phyloP scores from a whole-genome alignment of 2,797 vertebrate species.

The Hydrocynus forskahlii region DNA sequence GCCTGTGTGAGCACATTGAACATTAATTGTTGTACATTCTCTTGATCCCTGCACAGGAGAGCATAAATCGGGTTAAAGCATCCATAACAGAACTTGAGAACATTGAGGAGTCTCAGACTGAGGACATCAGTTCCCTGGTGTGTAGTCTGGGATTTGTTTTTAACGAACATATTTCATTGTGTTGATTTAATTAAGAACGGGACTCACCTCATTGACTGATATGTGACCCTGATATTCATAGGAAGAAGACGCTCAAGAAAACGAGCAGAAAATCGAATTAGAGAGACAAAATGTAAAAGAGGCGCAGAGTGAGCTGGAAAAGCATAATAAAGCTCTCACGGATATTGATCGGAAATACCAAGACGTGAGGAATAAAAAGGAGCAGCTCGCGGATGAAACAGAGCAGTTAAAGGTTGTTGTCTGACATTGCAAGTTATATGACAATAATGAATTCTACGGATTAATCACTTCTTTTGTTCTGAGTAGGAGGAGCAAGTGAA shows the following conservation, averaged over 20 bases:
- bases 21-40: slow-evolving; percentile 3
- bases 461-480: slow-evolving; percentile 13
- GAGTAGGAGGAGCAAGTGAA: slow-evolving; percentile 60
- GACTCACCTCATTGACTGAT: background rate
- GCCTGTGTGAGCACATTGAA: background rate
- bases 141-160: slow-evolving; percentile 2
- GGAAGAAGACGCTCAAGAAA: slow-evolving; percentile 62
- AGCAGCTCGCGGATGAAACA: slow-evolving; percentile 51
- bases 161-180: background rate
- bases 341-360: slow-evolving; percentile 46
- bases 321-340: slow-evolving; percentile 28
- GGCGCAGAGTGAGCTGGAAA: slow-evolving; percentile 50
- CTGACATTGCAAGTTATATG: background rate
- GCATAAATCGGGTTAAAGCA: slow-evolving; percentile 57
- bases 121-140: slow-evolving; percentile 62
- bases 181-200: background rate
- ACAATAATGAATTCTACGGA: background rate
- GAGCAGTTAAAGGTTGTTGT: slow-evolving; percentile 57
- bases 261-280: slow-evolving; percentile 59
- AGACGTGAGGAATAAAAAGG: slow-evolving; percentile 49
- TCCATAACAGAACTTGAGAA: slow-evolving; percentile 61
- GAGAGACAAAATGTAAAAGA: slow-evolving; percentile 53
- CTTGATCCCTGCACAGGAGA: slow-evolving; percentile 47
- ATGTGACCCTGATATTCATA: slow-evolving; percentile 23
- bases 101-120: slow-evolving; percentile 56